These are phyloP conservation scores for Sussaba pulchella DNA, from an alignment of 2,888 invertebrate genomes.

Conservation along the genomic window DNA sequence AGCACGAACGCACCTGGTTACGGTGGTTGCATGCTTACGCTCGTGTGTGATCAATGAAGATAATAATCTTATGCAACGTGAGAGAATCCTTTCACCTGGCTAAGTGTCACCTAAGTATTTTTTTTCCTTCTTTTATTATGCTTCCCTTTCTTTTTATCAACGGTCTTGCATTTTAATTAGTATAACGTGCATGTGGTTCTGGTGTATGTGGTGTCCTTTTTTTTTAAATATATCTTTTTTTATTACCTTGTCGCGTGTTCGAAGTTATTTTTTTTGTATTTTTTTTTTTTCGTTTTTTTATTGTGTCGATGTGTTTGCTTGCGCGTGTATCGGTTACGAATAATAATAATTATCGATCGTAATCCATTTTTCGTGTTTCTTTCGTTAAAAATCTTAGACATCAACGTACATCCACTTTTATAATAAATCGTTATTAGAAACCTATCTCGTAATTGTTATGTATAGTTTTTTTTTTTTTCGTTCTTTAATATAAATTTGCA, in stretches of 20 bases:
- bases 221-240: conserved; percentile 8
- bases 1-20: conserved; percentile 29
- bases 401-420: conserved; percentile 83
- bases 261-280: conserved; percentile 32
- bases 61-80: conserved; percentile 73
- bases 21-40: conserved; percentile 26
- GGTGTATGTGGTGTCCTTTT: conserved; percentile 34
- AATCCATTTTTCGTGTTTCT: conserved; percentile 75
- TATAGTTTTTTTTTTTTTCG: conserved; percentile 71
- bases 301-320: conserved; percentile 39
- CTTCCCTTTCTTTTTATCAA: conserved; percentile 38
- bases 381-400: conserved; percentile 83
- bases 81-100: conserved; percentile 78
- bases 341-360: conserved; percentile 80
- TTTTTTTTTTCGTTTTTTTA: conserved; percentile 33
- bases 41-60: conserved; percentile 58
- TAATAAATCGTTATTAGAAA: conserved; percentile 83
- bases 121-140: conserved; percentile 64
- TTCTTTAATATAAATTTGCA: conserved; percentile 66
- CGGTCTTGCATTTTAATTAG: conserved; percentile 46
- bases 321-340: conserved; percentile 74
- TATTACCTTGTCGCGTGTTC: conserved; percentile 47
- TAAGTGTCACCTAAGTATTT: conserved; percentile 74
- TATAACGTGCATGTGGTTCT: conserved; percentile 46
- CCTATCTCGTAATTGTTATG: conserved; percentile 82